A percentile compares a stretch with the other conserved stretches of the same genome.
Conservation (phyloP, 2,888 invertebrate species). For the Thymelicus sylvestris region DNA sequence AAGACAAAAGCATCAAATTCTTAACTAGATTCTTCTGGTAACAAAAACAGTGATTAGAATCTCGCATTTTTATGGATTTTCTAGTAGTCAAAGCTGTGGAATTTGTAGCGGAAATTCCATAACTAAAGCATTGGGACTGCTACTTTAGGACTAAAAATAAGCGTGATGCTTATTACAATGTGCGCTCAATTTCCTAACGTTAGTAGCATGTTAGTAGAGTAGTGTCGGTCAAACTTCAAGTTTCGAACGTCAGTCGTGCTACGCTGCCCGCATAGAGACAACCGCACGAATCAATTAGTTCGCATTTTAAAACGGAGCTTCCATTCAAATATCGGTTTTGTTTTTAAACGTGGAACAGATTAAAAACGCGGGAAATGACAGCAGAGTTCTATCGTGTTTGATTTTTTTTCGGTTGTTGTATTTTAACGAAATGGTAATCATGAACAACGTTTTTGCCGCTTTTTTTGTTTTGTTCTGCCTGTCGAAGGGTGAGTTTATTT, state of each 20-base stretch:
- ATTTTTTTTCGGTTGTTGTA: constrained; percentile 31
- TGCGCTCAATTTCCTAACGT: constrained; percentile 53
- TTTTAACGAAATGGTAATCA: constrained; percentile 32
- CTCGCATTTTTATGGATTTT: constrained; percentile 1
- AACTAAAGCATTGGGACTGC: constrained; percentile 41
- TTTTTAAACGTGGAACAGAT: constrained; percentile 28
- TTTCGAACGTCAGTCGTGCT: constrained; percentile 53
- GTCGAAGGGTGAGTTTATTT: constrained; percentile 31
- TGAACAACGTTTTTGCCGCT: constrained; percentile 29
- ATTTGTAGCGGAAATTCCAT: constrained; percentile 45
- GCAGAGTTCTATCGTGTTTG: constrained; percentile 32
- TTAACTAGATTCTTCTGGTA: constrained; percentile 19
- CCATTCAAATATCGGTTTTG: constrained; percentile 45
- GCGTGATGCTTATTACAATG: constrained; percentile 57
- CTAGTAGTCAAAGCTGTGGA: constrained; percentile 1
- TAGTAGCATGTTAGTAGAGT: not conserved
- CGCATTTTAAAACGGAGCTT: constrained; percentile 45
- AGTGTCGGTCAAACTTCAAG: constrained; percentile 49
- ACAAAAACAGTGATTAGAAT: constrained; percentile 11
- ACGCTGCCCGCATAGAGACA: constrained; percentile 48
- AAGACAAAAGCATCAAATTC: not conserved
- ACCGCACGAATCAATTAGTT: constrained; percentile 50
- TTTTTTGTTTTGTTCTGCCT: constrained; percentile 34
- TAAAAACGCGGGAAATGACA: constrained; percentile 38
- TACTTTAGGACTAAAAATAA: constrained; percentile 55